A percentile compares a stretch with the other conserved stretches of the same genome.
Evolutionary conservation across 2,888 invertebrate species (phyloP).

Genomic region (Coenonympha glycerion): DNA sequence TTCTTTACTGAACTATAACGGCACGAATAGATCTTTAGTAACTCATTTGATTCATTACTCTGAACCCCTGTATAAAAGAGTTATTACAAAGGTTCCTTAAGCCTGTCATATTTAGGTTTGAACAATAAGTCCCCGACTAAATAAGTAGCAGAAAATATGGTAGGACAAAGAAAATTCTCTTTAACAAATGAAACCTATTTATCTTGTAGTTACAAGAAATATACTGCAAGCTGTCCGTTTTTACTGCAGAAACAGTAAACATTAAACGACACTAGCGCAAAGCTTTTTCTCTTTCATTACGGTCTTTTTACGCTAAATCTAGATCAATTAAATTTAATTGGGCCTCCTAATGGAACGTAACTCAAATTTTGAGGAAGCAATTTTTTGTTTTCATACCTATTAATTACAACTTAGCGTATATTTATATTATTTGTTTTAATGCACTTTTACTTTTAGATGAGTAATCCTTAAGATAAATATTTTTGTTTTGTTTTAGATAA

Average conservation of each 20-base stretch:
- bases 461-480: no score
- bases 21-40: no score
- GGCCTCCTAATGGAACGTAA: background rate
- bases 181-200: slow-evolving; percentile 13
- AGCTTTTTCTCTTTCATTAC: slow-evolving; percentile 10
- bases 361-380: background rate
- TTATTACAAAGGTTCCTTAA: background rate
- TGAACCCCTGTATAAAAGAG: background rate
- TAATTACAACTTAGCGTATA: no score
- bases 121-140: background rate
- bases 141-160: slow-evolving; percentile 6
- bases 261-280: slow-evolving; percentile 9
- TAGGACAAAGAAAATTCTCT: slow-evolving; percentile 2
- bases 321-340: slow-evolving; percentile 13
- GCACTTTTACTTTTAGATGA: no score
- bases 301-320: slow-evolving; percentile 9
- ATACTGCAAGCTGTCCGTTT: slow-evolving; percentile 13
- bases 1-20: no score
- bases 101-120: background rate
- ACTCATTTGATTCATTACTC: no score
- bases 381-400: background rate
- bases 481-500: no score
- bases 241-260: slow-evolving; percentile 10
- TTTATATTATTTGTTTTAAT: no score
- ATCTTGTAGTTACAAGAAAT: slow-evolving; percentile 11